Percentiles rank a stretch among this genome's conserved stretches.
Evolutionary conservation across 2,797 vertebrate species (phyloP).

Genomic region (Parambassis ranga): DNA sequence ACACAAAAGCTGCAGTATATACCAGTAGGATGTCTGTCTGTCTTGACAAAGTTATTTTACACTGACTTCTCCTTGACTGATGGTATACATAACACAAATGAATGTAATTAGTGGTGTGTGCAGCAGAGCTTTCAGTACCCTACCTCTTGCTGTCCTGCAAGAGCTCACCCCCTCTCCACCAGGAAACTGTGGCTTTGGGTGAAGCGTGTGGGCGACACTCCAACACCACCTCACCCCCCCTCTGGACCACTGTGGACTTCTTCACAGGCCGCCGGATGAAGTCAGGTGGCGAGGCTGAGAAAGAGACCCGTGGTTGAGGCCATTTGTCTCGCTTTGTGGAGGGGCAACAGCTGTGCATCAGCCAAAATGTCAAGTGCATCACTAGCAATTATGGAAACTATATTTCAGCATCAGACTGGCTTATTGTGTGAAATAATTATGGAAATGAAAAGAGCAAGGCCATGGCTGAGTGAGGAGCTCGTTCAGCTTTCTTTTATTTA

Average conservation of each 20-base stretch:
- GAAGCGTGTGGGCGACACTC: conserved; percentile 85
- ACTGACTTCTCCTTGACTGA: conserved; percentile 36
- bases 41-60: conserved; percentile 17
- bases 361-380: conserved; percentile 57
- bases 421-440: conserved; percentile 47
- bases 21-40: conserved; percentile 6
- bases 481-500: background rate
- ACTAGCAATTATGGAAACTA: conserved; percentile 35
- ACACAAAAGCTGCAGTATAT: conserved; percentile 2
- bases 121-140: conserved; percentile 27
- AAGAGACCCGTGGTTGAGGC: conserved; percentile 31
- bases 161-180: conserved; percentile 79
- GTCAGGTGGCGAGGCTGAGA: conserved; percentile 84
- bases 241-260: conserved; percentile 82
- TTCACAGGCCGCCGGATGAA: conserved; percentile 85
- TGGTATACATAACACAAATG: conserved; percentile 50
- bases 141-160: conserved; percentile 83
- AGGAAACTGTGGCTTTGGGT: conserved; percentile 82
- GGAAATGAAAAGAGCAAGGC: conserved; percentile 33
- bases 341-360: conserved; percentile 21
- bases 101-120: conserved; percentile 31
- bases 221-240: conserved; percentile 83
- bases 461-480: background rate
- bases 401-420: conserved; percentile 11
- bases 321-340: conserved; percentile 33